Evolutionary conservation across 2,797 vertebrate species (phyloP).

Genomic region (Sparidentex hasta): DNA sequence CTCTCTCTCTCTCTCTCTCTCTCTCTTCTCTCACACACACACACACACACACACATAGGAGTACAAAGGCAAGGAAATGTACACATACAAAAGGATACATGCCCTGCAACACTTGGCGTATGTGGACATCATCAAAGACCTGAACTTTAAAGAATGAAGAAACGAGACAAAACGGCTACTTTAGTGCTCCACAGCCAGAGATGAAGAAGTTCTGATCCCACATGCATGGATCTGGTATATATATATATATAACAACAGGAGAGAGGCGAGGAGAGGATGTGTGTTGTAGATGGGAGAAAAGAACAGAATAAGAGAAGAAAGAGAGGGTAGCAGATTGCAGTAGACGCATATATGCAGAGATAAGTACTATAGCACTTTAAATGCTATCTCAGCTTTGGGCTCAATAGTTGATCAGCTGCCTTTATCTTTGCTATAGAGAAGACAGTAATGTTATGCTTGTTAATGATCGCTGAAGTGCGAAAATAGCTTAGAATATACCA

Average conservation of each 20-base stretch:
- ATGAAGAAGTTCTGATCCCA: slow-evolving; percentile 17
- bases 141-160: slow-evolving; percentile 30
- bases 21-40: background rate
- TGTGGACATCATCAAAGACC: slow-evolving; percentile 36
- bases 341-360: slow-evolving; percentile 7
- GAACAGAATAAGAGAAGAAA: slow-evolving; percentile 3
- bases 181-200: slow-evolving; percentile 2
- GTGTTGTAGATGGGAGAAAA: slow-evolving; percentile 2
- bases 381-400: slow-evolving; percentile 53
- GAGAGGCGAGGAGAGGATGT: slow-evolving; percentile 16
- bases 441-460: slow-evolving; percentile 54
- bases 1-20: no score
- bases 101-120: slow-evolving; percentile 9
- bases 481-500: slow-evolving; percentile 31
- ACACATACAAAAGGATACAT: slow-evolving; percentile 10
- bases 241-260: background rate
- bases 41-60: slow-evolving; percentile 13
- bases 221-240: slow-evolving; percentile 26
- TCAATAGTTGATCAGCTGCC: slow-evolving; percentile 64
- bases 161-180: slow-evolving; percentile 14
- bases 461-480: slow-evolving; percentile 57
- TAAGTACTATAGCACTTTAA: slow-evolving; percentile 56
- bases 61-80: background rate
- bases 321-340: slow-evolving; percentile 3
- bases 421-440: slow-evolving; percentile 50